These are phyloP conservation scores for Selene dorsalis DNA, from an alignment of 2,797 vertebrate species.

Conservation along the genomic window DNA sequence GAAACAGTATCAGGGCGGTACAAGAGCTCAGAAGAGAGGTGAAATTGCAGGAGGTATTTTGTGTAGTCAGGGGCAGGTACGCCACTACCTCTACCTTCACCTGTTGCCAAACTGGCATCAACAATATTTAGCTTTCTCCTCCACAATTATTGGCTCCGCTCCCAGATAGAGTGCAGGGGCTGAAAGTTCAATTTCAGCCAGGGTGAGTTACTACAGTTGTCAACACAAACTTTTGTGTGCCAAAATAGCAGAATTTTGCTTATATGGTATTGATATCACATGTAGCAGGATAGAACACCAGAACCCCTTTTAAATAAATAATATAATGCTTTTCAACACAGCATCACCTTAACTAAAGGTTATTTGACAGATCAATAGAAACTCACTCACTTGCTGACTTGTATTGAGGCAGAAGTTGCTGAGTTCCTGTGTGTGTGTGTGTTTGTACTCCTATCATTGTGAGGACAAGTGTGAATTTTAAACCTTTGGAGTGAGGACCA, in stretches of 20 bases:
- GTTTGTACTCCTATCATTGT: too few species aligned
- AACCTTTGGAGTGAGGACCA: too few species aligned
- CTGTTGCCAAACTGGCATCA: neutral
- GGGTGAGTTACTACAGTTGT: conserved; percentile 5
- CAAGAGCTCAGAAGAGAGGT: conserved; percentile 7
- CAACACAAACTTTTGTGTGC: neutral
- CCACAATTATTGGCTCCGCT: conserved; percentile 22
- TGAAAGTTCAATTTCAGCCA: conserved; percentile 11
- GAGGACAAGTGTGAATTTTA: too few species aligned
- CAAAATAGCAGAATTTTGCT: neutral
- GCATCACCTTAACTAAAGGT: neutral
- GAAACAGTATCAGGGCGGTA: conserved; percentile 2
- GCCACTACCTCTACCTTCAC: neutral
- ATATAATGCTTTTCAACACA: neutral
- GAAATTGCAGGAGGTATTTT: conserved; percentile 10
- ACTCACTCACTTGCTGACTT: neutral
- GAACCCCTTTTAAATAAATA: neutral
- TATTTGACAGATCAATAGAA: neutral
- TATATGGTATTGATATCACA: neutral
- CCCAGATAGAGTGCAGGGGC: conserved; percentile 21
- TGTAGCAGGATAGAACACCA: neutral
- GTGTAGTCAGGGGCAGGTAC: neutral
- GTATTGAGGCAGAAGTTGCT: too few species aligned
- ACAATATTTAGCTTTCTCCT: conserved; percentile 21
- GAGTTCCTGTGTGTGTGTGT: neutral